Conservation (phyloP, 2,888 invertebrate genomes). For the Cheilosia vulpina region DNA sequence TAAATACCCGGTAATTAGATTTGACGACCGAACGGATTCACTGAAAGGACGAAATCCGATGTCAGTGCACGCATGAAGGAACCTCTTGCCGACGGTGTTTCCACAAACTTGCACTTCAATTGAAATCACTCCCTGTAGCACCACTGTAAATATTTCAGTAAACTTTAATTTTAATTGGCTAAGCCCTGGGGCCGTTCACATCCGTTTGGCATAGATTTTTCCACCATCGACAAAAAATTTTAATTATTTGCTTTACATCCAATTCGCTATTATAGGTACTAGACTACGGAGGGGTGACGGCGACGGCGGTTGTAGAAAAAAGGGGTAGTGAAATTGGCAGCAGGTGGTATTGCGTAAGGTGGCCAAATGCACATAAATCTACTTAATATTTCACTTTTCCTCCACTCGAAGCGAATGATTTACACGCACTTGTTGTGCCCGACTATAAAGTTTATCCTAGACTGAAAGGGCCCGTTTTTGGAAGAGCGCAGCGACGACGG, state of each 20-base stretch:
- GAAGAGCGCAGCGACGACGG: conserved; percentile 77
- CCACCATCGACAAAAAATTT: conserved; percentile 42
- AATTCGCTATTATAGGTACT: conserved; percentile 1
- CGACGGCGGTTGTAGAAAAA: conserved; percentile 20
- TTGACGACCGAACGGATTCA: conserved; percentile 25
- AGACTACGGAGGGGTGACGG: conserved; percentile 2
- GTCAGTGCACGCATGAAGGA: not conserved
- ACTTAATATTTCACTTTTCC: conserved; percentile 60
- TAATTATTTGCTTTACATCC: conserved; percentile 1
- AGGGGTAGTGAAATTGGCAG: conserved; percentile 43
- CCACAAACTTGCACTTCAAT: conserved; percentile 26
- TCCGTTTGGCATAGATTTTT: conserved; percentile 32
- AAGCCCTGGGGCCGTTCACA: conserved; percentile 32
- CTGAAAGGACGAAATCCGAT: conserved; percentile 19
- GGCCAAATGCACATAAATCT: conserved; percentile 65
- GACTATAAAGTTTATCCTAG: conserved; percentile 84
- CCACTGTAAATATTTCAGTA: conserved; percentile 7
- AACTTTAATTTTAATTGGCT: conserved; percentile 53
- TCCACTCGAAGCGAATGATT: conserved; percentile 60
- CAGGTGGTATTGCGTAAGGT: conserved; percentile 49
- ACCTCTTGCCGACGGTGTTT: conserved; percentile 49
- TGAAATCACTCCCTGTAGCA: conserved; percentile 3
- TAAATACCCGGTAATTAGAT: conserved; percentile 31
- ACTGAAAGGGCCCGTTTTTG: conserved; percentile 82
- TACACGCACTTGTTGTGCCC: conserved; percentile 84